phyloP scores from a whole-genome alignment of 2,888 invertebrate species.

The Drosophila longiperda region DNA sequence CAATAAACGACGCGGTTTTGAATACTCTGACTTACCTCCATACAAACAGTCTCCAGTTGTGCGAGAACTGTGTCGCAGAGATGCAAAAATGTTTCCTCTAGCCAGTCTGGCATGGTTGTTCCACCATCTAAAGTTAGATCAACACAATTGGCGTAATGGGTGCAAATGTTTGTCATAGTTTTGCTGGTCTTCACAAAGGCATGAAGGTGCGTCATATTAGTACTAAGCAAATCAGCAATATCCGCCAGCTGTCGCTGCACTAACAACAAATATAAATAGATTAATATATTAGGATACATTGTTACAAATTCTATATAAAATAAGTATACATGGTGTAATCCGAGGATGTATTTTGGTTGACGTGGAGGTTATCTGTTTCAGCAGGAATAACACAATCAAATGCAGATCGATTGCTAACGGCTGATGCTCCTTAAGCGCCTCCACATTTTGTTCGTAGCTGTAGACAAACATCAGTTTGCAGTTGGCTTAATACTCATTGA shows the following conservation, averaged over 20 bases:
- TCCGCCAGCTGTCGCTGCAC: constrained; percentile 59
- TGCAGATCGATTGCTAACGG: constrained; percentile 44
- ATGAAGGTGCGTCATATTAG: constrained; percentile 34
- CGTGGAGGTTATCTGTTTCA: constrained; percentile 15
- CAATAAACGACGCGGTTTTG: background rate
- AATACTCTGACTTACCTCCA: constrained; percentile 31
- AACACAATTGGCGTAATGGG: constrained; percentile 34
- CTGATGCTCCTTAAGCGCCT: constrained; percentile 23
- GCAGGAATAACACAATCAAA: constrained; percentile 31
- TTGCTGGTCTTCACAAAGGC: constrained; percentile 65
- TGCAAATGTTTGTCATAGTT: constrained; percentile 55
- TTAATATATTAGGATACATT: background rate
- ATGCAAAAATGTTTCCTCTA: constrained; percentile 54
- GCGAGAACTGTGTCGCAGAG: constrained; percentile 49
- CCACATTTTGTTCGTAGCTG: constrained; percentile 20
- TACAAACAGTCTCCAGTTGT: constrained; percentile 41
- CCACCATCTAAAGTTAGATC: background rate
- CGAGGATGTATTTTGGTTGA: constrained; percentile 16
- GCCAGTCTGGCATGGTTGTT: constrained; percentile 45
- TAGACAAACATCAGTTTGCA: background rate
- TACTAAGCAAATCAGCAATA: constrained; percentile 47
- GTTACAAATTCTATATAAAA: background rate
- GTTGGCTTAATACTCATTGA: background rate
- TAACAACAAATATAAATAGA: constrained; percentile 2
- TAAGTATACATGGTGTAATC: constrained; percentile 39